Percentiles rank a stretch among this genome's conserved stretches.
phyloP scores from a whole-genome alignment of 2,113 vertebrate species.

The Periophthalmodon schlosseri region DNA sequence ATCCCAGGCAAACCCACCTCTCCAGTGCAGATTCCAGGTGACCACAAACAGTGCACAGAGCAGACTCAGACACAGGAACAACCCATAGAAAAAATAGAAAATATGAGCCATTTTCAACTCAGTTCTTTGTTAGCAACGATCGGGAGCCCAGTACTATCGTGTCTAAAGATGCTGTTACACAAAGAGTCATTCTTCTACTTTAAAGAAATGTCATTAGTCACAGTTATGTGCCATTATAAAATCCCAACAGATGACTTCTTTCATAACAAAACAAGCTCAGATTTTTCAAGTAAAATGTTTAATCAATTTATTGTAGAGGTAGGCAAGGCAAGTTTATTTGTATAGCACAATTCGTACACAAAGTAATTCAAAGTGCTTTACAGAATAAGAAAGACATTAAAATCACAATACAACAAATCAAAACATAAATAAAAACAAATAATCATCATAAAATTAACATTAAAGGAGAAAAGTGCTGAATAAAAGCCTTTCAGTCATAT shows the following conservation, averaged over 20 bases:
- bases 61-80: conserved; percentile 18
- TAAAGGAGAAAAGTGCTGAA: no score
- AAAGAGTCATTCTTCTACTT: neutral
- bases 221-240: neutral
- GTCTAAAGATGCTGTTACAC: neutral
- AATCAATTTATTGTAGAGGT: neutral
- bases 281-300: neutral
- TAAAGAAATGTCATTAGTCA: neutral
- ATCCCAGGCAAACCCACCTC: conserved; percentile 30
- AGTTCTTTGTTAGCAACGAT: neutral
- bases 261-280: neutral
- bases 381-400: no score
- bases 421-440: no score
- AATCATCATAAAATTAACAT: no score
- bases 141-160: neutral
- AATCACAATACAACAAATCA: no score
- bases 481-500: no score
- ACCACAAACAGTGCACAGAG: conserved; percentile 19
- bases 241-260: conserved; percentile 7
- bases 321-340: no score
- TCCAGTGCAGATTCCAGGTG: conserved; percentile 28
- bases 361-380: no score
- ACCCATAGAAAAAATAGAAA: conserved; percentile 5
- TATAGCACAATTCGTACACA: no score
- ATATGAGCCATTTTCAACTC: neutral